Evolutionary conservation across 2,113 vertebrate species (phyloP), one percentile per base, ranked within the genome.

Genomic region (Petromus typicus): DNA sequence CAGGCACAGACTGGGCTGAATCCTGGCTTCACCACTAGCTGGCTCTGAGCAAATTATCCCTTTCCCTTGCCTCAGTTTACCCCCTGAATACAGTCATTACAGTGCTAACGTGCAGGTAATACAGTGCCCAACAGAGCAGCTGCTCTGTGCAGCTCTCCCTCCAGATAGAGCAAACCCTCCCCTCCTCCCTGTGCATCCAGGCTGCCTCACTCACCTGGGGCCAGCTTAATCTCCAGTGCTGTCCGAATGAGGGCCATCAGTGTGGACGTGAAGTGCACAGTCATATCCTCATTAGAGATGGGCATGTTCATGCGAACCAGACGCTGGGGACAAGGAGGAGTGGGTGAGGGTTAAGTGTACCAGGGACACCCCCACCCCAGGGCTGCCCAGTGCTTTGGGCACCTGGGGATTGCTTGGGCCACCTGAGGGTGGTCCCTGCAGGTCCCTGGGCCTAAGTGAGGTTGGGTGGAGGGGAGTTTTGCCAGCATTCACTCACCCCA

Each of bases 261-360:
- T 0, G 99, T 99, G 66, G 99, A 99, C 0, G 99, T 99, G 98
- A 99, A 99, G 98, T 99, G 99, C 30, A 99, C 99, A 0, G 99
- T 99, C 94, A 99, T 98, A 96, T 99, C 99, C 51, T 98, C 98
- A 0, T 98, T 98, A 0, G 99, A 99, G 85, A 99, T 99, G 3
- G 99, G 99, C 99, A 99, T 99, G 98, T 99, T 99, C 99, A 99
- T 99, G 97, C 99, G 98, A 91, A 99, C 99, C 92, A 99, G 98
- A 88, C 99, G 99, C 99, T 99, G 98, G 59, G 97, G 95, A 93
- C 96, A 86, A 97, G 87, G 0, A 13, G 0, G 1, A 14, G 10
- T 23, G 82, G 45, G 30, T 97, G 79, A 97, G 92, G 61, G 0
- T 0, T 5, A 10, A 45, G 64, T 16, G 54, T 23, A 0, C 48